These are phyloP conservation scores for Papilio xuthus DNA, from an alignment of 1,140 invertebrate genomes.

Conservation along the genomic window DNA sequence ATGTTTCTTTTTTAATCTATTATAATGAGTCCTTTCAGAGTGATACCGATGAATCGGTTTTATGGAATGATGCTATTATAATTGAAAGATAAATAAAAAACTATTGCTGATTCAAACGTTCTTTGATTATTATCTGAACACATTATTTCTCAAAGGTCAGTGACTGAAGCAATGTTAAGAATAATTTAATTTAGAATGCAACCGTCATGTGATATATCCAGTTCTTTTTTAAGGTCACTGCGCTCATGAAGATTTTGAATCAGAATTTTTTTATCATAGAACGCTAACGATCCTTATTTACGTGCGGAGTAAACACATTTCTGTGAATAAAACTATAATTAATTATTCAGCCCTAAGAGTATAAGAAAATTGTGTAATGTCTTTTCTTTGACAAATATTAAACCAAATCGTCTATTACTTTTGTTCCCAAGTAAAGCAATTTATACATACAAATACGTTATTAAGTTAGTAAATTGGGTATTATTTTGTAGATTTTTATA, in stretches of 20 bases:
- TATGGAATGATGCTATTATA: neutral
- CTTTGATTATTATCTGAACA: neutral
- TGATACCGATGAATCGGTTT: neutral
- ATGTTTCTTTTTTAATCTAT: neutral
- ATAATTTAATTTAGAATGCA: constrained; percentile 12
- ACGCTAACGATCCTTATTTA: neutral
- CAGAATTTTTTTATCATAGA: constrained; percentile 10
- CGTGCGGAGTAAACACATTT: neutral
- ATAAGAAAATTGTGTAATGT: neutral
- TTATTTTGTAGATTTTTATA: too few relatives aligned
- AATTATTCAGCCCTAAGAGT: neutral
- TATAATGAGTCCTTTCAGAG: neutral
- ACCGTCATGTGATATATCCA: neutral
- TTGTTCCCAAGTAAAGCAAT: neutral
- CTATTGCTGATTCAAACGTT: neutral
- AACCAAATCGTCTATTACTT: neutral
- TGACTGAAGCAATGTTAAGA: constrained; percentile 16
- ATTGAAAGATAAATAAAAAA: neutral
- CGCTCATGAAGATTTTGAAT: constrained; percentile 13
- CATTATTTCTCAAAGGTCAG: neutral
- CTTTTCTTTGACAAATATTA: neutral
- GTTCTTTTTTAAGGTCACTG: constrained; percentile 28
- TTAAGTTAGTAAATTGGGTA: too few relatives aligned
- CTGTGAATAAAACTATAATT: neutral
- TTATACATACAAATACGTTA: too few relatives aligned